phyloP scores from a whole-genome alignment of 2,888 invertebrate genomes.

The Ephialtes manifestator region DNA sequence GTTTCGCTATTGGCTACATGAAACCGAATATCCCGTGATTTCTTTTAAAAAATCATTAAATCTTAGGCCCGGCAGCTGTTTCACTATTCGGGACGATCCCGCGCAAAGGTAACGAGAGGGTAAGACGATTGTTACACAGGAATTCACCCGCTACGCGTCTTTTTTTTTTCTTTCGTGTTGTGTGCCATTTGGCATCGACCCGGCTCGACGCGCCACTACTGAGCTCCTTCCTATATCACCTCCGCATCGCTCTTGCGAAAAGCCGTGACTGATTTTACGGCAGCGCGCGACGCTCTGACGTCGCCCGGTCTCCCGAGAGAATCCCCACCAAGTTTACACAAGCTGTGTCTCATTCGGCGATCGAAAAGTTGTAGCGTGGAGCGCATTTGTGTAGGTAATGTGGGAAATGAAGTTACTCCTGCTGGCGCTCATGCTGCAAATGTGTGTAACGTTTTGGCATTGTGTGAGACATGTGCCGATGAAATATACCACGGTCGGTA shows the following conservation, averaged over 20 bases:
- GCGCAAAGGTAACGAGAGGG: not conserved
- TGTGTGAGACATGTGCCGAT: not conserved
- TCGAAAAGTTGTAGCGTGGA: not conserved
- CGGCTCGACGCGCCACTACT: conserved; percentile 42
- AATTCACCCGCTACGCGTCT: not conserved
- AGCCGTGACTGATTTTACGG: conserved; percentile 37
- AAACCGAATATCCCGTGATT: not conserved
- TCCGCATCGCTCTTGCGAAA: conserved; percentile 42
- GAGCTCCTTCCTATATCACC: conserved; percentile 22
- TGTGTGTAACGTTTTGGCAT: not conserved
- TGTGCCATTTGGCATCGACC: conserved; percentile 54
- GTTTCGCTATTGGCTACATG: not conserved
- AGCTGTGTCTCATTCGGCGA: not conserved
- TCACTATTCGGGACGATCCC: not conserved
- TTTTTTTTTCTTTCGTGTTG: conserved; percentile 24
- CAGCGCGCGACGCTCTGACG: conserved; percentile 24
- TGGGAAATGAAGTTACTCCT: not conserved
- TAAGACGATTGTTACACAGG: not conserved
- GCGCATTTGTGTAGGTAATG: not conserved
- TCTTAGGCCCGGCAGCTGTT: not conserved
- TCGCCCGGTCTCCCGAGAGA: conserved; percentile 9
- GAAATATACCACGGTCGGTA: not conserved
- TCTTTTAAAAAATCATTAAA: not conserved
- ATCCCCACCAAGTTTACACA: not conserved
- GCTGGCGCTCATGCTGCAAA: not conserved